A percentile compares a stretch with the other conserved stretches of the same genome.
Evolutionary conservation across 2,797 vertebrate genomes (phyloP).

Genomic region (Hippopotamyrus pictus): DNA sequence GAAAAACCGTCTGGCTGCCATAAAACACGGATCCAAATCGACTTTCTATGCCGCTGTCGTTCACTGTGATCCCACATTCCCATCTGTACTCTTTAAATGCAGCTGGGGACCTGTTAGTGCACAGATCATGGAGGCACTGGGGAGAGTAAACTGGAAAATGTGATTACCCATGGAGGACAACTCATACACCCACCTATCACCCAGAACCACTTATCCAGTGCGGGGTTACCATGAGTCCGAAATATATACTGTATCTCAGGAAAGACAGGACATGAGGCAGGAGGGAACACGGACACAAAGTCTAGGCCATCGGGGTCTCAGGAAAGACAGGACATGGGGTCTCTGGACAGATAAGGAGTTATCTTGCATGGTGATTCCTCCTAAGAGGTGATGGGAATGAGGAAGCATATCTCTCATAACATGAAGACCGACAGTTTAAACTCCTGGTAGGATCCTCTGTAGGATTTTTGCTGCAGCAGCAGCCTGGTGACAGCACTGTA

Average conservation of each 20-base stretch:
- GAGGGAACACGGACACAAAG: background rate
- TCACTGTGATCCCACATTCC: background rate
- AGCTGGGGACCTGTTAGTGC: background rate
- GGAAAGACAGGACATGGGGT: background rate
- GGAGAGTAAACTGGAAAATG: background rate
- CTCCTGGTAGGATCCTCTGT: background rate
- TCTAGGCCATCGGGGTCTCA: background rate
- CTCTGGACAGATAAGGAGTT: background rate
- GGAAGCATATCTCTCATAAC: background rate
- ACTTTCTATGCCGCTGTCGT: background rate
- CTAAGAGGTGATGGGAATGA: background rate
- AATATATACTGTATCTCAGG: background rate
- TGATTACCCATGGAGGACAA: background rate
- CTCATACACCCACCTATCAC: background rate
- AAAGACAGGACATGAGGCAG: background rate
- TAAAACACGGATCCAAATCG: constrained; percentile 20
- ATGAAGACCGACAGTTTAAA: background rate
- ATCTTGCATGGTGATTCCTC: background rate
- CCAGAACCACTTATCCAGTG: background rate
- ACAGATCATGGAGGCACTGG: background rate
- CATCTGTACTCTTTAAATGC: background rate
- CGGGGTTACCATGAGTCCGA: background rate
- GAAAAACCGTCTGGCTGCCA: constrained; percentile 1
- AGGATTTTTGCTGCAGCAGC: background rate
- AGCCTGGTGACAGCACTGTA: background rate